Evolutionary conservation across 2,113 vertebrate genomes (phyloP).

Genomic region (Peromyscus californicus): DNA sequence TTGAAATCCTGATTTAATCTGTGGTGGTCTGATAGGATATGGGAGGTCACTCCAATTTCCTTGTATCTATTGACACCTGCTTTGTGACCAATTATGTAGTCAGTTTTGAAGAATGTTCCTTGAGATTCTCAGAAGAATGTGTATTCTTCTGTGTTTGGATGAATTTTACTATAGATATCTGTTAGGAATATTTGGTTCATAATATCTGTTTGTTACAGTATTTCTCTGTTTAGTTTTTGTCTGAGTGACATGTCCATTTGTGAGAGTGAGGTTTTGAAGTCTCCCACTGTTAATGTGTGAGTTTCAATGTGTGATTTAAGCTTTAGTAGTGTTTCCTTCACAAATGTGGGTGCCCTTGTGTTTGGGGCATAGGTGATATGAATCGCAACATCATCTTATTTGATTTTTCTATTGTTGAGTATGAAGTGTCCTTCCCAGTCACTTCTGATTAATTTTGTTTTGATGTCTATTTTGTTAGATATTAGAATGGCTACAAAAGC

Average conservation of each 20-base stretch:
- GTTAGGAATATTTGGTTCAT: not conserved
- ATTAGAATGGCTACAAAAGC: too few relatives aligned
- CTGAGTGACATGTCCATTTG: not conserved
- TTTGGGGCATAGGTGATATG: too few relatives aligned
- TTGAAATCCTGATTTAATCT: not conserved
- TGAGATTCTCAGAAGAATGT: not conserved
- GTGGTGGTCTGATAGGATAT: not conserved
- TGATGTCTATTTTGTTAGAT: too few relatives aligned
- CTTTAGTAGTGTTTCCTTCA: too few relatives aligned
- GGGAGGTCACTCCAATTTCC: not conserved
- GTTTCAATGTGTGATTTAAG: too few relatives aligned
- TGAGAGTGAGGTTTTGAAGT: not conserved
- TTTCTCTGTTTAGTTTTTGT: not conserved
- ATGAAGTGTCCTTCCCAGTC: too few relatives aligned
- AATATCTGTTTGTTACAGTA: not conserved
- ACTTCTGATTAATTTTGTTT: too few relatives aligned
- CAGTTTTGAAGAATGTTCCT: not conserved
- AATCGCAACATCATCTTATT: too few relatives aligned
- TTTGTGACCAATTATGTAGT: not conserved
- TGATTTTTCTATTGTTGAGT: too few relatives aligned
- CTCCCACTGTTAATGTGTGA: not conserved
- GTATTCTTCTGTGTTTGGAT: not conserved
- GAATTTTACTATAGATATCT: not conserved
- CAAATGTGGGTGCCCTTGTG: too few relatives aligned
- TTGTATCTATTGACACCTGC: not conserved